phyloP scores from a whole-genome alignment of 2,797 vertebrate genomes.

The Lateolabrax maculatus region DNA sequence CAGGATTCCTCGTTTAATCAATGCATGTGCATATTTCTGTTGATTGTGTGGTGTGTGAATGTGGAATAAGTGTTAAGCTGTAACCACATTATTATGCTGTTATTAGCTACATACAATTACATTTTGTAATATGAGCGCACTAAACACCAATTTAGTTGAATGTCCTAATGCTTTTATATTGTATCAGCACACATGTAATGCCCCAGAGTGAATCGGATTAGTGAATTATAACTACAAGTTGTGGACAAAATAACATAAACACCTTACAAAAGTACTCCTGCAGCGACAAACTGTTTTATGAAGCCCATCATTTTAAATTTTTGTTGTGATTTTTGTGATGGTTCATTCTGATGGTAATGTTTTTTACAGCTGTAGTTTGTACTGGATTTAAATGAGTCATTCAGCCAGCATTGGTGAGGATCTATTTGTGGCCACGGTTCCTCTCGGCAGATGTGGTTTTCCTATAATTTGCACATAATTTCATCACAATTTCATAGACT shows the following conservation, averaged over 20 bases:
- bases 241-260: neutral
- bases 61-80: neutral
- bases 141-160: neutral
- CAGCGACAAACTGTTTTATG: neutral
- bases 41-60: neutral
- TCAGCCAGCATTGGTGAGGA: neutral
- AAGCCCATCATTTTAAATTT: neutral
- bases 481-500: neutral
- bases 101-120: neutral
- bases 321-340: neutral
- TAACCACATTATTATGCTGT: neutral
- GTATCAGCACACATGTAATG: neutral
- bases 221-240: neutral
- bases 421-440: neutral
- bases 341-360: neutral
- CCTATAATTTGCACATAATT: slow-evolving; percentile 6
- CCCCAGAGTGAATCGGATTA: neutral
- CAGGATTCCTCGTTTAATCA: neutral
- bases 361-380: neutral
- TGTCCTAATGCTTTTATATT: neutral
- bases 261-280: no score
- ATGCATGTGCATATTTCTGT: neutral
- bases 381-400: neutral
- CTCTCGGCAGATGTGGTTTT: neutral
- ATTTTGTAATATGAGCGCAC: neutral